Evolutionary conservation across 2,888 invertebrate genomes (phyloP), one percentile per base, ranked within the genome.

Genomic region (Sinotaia quadrata): DNA sequence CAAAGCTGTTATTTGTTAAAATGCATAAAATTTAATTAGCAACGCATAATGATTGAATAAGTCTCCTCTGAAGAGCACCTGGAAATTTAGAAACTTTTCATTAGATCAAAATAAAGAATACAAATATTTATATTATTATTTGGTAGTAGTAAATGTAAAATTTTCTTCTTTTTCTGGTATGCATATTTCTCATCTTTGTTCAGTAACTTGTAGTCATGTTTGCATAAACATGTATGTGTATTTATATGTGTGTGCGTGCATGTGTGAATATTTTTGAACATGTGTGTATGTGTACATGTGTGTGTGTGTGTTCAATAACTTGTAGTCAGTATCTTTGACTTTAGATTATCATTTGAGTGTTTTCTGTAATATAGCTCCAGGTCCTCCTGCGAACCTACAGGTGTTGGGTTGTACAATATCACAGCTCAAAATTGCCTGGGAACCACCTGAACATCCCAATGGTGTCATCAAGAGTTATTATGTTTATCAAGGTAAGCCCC

Each of bases 391-490:
- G 31, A 84, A 85, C 76, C 69, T 87, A 49, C 75, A 82, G 56
- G 67, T 86, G 7, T 57, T 87, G 21, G 87, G 84, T n/a, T 71
- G 75, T 44, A 88, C 87, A 12, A 81, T 84, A 57, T 84, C 86
- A 47, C 85, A 86, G 74, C 75, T 87, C n/a, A 87, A 87, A 69
- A 68, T 88, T 5, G 83, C 82, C 59, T 88, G 88, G 88, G 86
- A 87, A 21, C 83, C 86, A 0, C 87, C 88, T 0, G 75, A 75
- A 51, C 68, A 78, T 4, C 58, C 71, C 18, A 85, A 84, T 70
- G 86, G 87, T 12, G 71, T 77, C 8, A 68, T 85, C 0, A 86
- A 84, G 71, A 83, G 84, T n/a, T 88, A 87, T 72, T 78, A 83
- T 69, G 78, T 87, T 4, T 86, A 82, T 68, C 69, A 81, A 62